Evolutionary conservation across 2,888 invertebrate species (phyloP).

Genomic region (Erebia palarica): DNA sequence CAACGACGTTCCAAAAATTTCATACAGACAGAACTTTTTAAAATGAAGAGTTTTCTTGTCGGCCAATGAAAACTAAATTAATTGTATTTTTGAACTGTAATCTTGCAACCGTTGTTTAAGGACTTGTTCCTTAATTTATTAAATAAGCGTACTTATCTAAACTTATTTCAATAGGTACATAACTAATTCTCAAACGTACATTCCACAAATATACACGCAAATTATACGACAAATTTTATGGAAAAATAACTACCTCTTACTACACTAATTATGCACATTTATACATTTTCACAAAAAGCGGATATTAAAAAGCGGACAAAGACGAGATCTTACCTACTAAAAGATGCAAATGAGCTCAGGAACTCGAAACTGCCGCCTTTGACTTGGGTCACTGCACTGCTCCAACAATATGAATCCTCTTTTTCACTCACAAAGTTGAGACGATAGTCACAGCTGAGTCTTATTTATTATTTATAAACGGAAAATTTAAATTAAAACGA

Average conservation of each 20-base stretch:
- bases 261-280: neutral
- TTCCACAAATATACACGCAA: neutral
- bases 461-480: conserved; percentile 31
- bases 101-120: no score
- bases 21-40: no score
- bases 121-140: no score
- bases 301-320: conserved; percentile 64
- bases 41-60: no score
- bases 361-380: conserved; percentile 56
- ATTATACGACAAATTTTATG: neutral
- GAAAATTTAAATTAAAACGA: conserved; percentile 30
- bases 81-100: no score
- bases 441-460: conserved; percentile 27
- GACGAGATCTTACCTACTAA: conserved; percentile 67
- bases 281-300: conserved; percentile 32
- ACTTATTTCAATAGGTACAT: no score
- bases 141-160: no score
- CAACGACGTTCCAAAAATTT: no score
- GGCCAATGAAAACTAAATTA: no score
- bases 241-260: neutral
- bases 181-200: neutral
- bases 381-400: conserved; percentile 59
- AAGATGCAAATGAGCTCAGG: conserved; percentile 71
- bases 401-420: conserved; percentile 68
- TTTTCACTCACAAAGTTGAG: conserved; percentile 45